These are phyloP conservation scores for Drosophila ohnishii DNA, from an alignment of 1,140 invertebrate genomes.

Conservation along the genomic window DNA sequence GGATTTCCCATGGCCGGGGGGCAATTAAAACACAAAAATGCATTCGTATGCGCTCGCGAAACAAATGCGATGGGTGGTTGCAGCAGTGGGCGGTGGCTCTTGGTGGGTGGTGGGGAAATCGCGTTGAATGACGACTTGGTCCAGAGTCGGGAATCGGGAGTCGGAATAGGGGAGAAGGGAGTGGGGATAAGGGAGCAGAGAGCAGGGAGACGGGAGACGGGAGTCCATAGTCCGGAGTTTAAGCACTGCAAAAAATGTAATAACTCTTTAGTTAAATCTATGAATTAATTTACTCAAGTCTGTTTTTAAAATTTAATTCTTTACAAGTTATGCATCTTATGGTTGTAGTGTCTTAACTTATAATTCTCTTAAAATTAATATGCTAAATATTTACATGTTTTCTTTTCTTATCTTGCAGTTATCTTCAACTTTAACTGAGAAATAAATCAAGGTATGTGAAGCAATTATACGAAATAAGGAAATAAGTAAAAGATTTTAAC, in stretches of 20 bases:
- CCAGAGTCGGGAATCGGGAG: neutral
- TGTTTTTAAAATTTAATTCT: neutral
- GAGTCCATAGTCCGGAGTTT: conserved; percentile 9
- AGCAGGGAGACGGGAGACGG: neutral
- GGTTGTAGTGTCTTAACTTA: neutral
- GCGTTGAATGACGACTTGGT: conserved; percentile 47
- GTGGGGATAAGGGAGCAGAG: neutral
- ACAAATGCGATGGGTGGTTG: conserved; percentile 55
- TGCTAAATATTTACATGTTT: neutral
- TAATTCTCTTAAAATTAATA: too few species aligned
- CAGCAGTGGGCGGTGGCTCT: neutral
- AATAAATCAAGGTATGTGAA: conserved; percentile 1
- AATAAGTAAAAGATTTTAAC: neutral
- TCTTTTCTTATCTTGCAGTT: neutral
- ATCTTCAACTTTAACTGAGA: neutral
- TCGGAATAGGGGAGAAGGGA: neutral
- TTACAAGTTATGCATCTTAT: neutral
- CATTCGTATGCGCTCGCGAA: conserved; percentile 55
- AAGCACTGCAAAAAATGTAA: neutral
- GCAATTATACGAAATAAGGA: neutral
- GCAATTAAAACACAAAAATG: conserved; percentile 58
- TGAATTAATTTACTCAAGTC: neutral
- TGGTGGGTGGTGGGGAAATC: conserved; percentile 6
- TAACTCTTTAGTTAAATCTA: neutral
- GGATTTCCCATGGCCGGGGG: conserved; percentile 25